Conservation (phyloP, 2,113 vertebrate genomes). For the Atherinomorus stipes region DNA sequence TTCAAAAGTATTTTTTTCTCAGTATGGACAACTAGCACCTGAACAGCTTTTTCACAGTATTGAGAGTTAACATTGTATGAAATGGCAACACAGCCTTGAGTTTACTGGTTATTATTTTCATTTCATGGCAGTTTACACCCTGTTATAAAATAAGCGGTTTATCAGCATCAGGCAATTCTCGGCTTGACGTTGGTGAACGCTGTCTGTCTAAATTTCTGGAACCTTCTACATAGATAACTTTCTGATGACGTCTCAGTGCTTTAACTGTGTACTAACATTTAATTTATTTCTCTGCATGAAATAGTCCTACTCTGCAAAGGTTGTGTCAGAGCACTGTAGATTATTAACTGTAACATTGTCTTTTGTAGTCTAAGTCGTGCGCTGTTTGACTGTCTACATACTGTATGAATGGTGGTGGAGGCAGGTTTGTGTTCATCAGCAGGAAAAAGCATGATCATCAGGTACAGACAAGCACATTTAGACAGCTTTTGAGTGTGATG, state of each 20-base stretch:
- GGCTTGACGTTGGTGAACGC: constrained; percentile 10
- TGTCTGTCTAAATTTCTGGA: background rate
- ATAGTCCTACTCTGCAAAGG: constrained; percentile 18
- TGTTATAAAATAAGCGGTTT: constrained; percentile 1
- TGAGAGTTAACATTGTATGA: constrained; percentile 9
- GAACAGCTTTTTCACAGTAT: background rate
- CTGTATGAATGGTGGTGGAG: constrained; percentile 20
- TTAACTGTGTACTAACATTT: constrained; percentile 2
- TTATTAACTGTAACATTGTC: constrained; percentile 11
- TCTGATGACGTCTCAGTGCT: constrained; percentile 3
- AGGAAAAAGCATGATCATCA: constrained; percentile 25
- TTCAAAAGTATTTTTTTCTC: constrained; percentile 4
- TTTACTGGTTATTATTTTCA: background rate
- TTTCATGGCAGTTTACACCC: constrained; percentile 13
- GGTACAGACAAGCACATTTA: constrained; percentile 32
- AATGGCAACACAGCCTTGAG: background rate
- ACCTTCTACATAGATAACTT: background rate
- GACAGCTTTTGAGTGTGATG: constrained; percentile 18
- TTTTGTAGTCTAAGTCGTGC: too few relatives aligned
- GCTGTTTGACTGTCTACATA: background rate
- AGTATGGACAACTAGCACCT: background rate
- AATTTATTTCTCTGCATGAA: constrained; percentile 6
- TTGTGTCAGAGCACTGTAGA: constrained; percentile 19
- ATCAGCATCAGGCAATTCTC: constrained; percentile 22
- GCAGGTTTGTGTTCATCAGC: constrained; percentile 35